phyloP scores from a whole-genome alignment of 2,113 vertebrate species.

The Pithys albifrons region DNA sequence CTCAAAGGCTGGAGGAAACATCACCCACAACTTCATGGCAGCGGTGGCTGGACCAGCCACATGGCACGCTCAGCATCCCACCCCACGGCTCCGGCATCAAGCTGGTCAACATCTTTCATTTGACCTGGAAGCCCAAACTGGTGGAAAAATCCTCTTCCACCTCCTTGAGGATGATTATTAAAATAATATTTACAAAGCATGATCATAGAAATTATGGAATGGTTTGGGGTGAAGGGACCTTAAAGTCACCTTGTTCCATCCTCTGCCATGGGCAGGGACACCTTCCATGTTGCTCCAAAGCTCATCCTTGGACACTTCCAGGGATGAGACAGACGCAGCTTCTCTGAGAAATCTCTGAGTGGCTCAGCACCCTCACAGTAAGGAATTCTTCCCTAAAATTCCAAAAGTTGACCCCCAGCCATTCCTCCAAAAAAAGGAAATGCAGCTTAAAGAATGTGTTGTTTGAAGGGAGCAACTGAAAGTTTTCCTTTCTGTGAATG shows the following conservation, averaged over 20 bases:
- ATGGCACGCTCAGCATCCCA: neutral
- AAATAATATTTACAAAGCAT: rapidly evolving
- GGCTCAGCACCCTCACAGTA: neutral
- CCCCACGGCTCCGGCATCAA: neutral
- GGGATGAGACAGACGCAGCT: neutral
- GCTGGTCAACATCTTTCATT: neutral
- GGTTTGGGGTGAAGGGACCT: neutral
- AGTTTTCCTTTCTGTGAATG: neutral
- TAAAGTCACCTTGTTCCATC: neutral
- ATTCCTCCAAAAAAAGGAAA: neutral
- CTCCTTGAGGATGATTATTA: neutral
- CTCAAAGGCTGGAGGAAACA: neutral
- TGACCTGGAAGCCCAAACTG: neutral
- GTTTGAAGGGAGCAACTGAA: neutral
- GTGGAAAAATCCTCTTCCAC: neutral
- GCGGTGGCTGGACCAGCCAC: neutral
- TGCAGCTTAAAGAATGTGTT: rapidly evolving
- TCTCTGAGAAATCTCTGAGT: neutral
- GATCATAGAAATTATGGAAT: neutral
- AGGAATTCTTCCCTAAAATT: neutral
- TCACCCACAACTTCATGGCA: neutral
- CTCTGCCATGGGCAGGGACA: neutral
- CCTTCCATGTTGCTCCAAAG: neutral
- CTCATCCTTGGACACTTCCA: neutral
- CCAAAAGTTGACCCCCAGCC: neutral